Evolutionary conservation across 1,140 invertebrate genomes (phyloP), one percentile per base, ranked within the genome.

Genomic region (Hylaeus anthracinus): DNA sequence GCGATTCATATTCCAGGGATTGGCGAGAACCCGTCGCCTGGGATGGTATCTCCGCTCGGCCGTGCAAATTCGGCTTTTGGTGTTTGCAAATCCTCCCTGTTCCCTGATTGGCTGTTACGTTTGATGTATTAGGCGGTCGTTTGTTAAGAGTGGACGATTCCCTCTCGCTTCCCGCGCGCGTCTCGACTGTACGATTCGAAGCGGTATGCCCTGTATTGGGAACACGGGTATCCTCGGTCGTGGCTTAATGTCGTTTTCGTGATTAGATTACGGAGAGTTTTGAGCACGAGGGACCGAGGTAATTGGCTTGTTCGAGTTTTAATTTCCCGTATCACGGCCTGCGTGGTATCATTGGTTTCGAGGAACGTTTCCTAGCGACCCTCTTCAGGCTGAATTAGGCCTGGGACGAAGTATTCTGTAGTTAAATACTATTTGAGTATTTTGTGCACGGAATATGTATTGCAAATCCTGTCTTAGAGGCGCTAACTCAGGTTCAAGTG

Each of bases 31-130:
- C 1, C 26, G 60, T 3, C n/a, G 43, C 5, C 6, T 6, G 15
- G 6, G 56, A 39, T 14, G 43, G 60, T 72, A 72, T 72, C 71
- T 72, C 71, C 9, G 56, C 41, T 51, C 8, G 58, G n/a, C 15
- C 56, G 58, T 61, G 71, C 58, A 51, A 72, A 41, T 64, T 73
- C 45, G 60, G 72, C 60, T 73, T 63, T 73, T 51, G 72, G 60
- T 64, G 53, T 63, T 60, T 73, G 56, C 58, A 15, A 26, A 2
- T 43, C 15, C n/a, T 10, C 70, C 1, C 55, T 14, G 3, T 3
- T 65, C 10, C 4, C 63, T n/a, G 12, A 71, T 55, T 71, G 53
- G 12, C 15, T 37, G 10, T 41, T 12, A 26, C 51, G 37, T 37
- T 71, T 56, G 69, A 71, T 43, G 37, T 56, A 71, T 60, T 60